These are phyloP conservation scores for Xestia c-nigrum DNA, from an alignment of 2,888 invertebrate genomes.

Conservation along the genomic window DNA sequence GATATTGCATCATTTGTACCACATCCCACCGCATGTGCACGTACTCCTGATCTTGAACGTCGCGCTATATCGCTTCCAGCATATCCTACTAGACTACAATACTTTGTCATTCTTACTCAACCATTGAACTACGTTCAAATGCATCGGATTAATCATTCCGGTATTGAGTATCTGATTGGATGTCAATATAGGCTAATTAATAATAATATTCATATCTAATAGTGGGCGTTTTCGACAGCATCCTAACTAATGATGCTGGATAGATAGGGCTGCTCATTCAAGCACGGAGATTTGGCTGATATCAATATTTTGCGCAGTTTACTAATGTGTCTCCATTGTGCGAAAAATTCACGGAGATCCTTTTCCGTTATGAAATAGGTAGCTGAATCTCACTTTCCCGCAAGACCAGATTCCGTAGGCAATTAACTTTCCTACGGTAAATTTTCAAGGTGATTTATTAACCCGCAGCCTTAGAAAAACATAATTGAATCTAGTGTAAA, in stretches of 20 bases:
- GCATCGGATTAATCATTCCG: conserved; percentile 38
- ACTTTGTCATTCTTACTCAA: conserved; percentile 41
- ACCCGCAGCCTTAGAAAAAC: conserved; percentile 53
- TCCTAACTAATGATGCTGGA: conserved; percentile 37
- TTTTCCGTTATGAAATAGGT: conserved; percentile 5
- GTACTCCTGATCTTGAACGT: conserved; percentile 59
- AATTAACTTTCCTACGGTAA: conserved; percentile 37
- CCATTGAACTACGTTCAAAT: conserved; percentile 6
- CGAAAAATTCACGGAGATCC: background rate
- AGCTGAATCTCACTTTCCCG: background rate
- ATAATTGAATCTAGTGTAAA: conserved; percentile 77
- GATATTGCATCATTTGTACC: conserved; percentile 77
- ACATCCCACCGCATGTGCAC: conserved; percentile 59
- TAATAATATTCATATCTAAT: conserved; percentile 27
- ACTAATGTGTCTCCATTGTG: background rate
- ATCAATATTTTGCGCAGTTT: background rate
- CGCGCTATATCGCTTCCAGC: conserved; percentile 30
- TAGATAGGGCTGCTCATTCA: conserved; percentile 1
- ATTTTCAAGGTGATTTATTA: conserved; percentile 40
- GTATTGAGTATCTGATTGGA: conserved; percentile 24
- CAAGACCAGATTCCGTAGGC: conserved; percentile 4
- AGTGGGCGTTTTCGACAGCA: conserved; percentile 37
- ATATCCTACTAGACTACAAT: conserved; percentile 24
- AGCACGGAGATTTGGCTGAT: background rate
- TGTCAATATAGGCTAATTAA: conserved; percentile 39